phyloP scores from a whole-genome alignment of 2,888 invertebrate genomes.

The Actias luna region DNA sequence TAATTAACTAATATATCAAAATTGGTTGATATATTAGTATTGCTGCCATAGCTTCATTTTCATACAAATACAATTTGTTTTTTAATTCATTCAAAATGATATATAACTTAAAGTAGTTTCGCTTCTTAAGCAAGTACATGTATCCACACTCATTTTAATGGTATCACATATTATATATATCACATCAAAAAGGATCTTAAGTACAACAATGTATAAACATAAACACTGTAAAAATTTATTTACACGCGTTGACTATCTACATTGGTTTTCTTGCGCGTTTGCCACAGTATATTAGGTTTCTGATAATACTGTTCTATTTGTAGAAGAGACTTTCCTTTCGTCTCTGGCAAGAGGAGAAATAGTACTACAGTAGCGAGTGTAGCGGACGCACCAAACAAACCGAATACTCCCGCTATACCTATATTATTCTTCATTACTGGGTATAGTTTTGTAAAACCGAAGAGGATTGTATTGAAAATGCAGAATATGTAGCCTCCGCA shows the following conservation, averaged over 20 bases:
- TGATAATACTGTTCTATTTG: slow-evolving; percentile 91
- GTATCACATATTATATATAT: slow-evolving; percentile 21
- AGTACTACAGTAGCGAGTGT: slow-evolving; percentile 84
- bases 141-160: no score
- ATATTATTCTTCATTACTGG: slow-evolving; percentile 82
- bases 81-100: no score
- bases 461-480: slow-evolving; percentile 85
- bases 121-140: no score
- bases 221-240: slow-evolving; percentile 27
- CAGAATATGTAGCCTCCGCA: slow-evolving; percentile 89
- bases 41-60: no score
- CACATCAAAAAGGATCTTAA: slow-evolving; percentile 27
- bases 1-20: no score
- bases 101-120: no score
- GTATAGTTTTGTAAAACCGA: slow-evolving; percentile 86
- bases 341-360: slow-evolving; percentile 87
- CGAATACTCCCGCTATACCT: slow-evolving; percentile 86
- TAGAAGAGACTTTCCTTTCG: slow-evolving; percentile 85
- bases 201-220: slow-evolving; percentile 28
- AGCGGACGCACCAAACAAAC: slow-evolving; percentile 85
- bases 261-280: slow-evolving; percentile 65
- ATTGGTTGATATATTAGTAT: no score
- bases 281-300: slow-evolving; percentile 84
- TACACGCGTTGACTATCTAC: slow-evolving; percentile 53
- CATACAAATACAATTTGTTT: no score